Evolutionary conservation across 2,888 invertebrate genomes (phyloP), one percentile per base, ranked within the genome.

Genomic region (Amiota communis): DNA sequence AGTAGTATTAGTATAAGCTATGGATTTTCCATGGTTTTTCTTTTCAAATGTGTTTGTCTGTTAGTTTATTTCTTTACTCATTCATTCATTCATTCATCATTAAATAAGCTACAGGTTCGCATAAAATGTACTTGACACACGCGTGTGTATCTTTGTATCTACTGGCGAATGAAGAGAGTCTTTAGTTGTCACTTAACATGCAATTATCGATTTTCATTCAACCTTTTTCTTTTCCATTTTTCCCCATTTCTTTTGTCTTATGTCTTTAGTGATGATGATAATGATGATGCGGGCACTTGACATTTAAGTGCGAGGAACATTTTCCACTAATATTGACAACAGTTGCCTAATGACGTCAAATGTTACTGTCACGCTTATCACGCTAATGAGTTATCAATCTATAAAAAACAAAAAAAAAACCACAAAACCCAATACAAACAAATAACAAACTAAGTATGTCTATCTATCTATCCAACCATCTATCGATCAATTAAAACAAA

Each of bases 121-220:
- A 59, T 59, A 20, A 36, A 36, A 36, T 36, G 36, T 20, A 59
- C 59, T 59, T 59, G 59, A 36, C 61, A 13, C n/a, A 15, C 53
- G 36, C 53, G 15, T 15, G n/a, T 15, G n/a, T n/a, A 53, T 53
- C 13, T 59, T 17, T 20, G n/a, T 59, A 59, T 11, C 17, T 59
- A 20, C 59, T 59, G 17, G 15, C 17, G 20, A 36, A 20, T 48
- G 48, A 67, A 49, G 47, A 48, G n/a, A 20, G 20, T 48, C 49
- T 47, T 15, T 20, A 48, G 49, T 17, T 70, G 61, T 49, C 61
- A 70, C 72, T 78, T 78, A 74, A 76, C 76, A 76, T 81, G 77
- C 83, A 80, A 83, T 82, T 83, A 82, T 82, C 77, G 82, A 83
- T 83, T 81, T 78, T 72, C 69, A n/a, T 53, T 1, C 59, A 17